Conservation (phyloP, 2,113 vertebrate genomes). For the Dasyprocta punctata region DNA sequence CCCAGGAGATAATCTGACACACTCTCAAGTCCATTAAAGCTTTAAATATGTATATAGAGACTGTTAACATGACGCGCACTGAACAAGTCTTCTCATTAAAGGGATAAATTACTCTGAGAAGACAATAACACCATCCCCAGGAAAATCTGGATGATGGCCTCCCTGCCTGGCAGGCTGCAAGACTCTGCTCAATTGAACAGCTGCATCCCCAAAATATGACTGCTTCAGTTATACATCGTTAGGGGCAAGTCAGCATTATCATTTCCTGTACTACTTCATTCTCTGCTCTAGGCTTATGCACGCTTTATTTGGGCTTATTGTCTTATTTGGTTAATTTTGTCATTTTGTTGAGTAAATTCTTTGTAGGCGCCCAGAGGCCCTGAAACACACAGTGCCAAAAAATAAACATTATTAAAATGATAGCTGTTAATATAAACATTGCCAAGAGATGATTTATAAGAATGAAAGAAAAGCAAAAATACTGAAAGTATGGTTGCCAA, state of each 20-base stretch:
- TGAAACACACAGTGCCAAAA: conserved; percentile 46
- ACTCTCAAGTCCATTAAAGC: background rate
- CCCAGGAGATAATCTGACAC: background rate
- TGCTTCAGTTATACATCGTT: background rate
- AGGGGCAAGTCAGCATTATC: background rate
- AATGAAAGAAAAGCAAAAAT: conserved; percentile 39
- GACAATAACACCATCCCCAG: background rate
- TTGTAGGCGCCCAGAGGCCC: conserved; percentile 17
- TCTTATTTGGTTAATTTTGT: conserved; percentile 65
- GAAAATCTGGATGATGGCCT: background rate
- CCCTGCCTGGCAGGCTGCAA: background rate
- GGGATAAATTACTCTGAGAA: background rate
- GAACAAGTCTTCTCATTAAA: background rate
- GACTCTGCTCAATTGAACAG: background rate
- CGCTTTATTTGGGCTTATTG: conserved; percentile 35
- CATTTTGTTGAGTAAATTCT: conserved; percentile 66
- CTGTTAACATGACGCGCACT: background rate
- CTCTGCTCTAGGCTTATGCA: background rate
- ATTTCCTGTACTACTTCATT: background rate
- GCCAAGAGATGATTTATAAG: conserved; percentile 50
- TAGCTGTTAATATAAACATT: conserved; percentile 66
- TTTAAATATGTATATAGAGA: background rate
- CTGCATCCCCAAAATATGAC: background rate
- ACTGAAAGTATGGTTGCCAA: conserved; percentile 20
- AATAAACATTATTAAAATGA: conserved; percentile 63